Conservation (phyloP, 2,888 invertebrate species). For the Anticlea derivata region DNA sequence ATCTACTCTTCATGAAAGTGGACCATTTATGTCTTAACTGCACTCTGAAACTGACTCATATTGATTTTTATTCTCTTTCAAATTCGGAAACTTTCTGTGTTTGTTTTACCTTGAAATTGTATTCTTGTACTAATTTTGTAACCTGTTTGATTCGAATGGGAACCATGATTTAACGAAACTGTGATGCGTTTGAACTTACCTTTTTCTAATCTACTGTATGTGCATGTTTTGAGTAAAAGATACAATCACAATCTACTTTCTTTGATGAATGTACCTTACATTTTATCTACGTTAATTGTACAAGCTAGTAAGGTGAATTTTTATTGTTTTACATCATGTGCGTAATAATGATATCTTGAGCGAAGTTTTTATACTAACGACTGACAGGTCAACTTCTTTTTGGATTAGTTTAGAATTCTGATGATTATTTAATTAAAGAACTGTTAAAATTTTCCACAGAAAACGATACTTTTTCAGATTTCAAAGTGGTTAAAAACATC, state of each 20-base stretch:
- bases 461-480: too few relatives aligned
- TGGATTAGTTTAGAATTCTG: too few relatives aligned
- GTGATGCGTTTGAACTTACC: constrained; percentile 37
- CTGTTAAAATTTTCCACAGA: too few relatives aligned
- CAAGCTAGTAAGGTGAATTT: constrained; percentile 2
- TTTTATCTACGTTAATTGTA: constrained; percentile 18
- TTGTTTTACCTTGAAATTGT: constrained; percentile 32
- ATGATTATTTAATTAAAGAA: too few relatives aligned
- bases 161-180: constrained; percentile 25
- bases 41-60: constrained; percentile 80
- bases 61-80: constrained; percentile 44
- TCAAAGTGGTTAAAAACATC: too few relatives aligned
- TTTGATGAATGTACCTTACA: constrained; percentile 10
- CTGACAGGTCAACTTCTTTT: too few relatives aligned
- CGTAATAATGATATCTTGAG: too few relatives aligned
- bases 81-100: constrained; percentile 23
- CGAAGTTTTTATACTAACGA: too few relatives aligned
- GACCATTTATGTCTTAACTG: constrained; percentile 76
- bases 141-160: constrained; percentile 29
- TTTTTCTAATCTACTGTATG: constrained; percentile 37
- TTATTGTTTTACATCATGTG: neutral
- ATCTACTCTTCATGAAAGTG: constrained; percentile 68
- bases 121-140: constrained; percentile 33
- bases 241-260: constrained; percentile 11
- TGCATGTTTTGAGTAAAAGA: constrained; percentile 37